phyloP scores from a whole-genome alignment of 2,113 vertebrate species.

The Vidua macroura region DNA sequence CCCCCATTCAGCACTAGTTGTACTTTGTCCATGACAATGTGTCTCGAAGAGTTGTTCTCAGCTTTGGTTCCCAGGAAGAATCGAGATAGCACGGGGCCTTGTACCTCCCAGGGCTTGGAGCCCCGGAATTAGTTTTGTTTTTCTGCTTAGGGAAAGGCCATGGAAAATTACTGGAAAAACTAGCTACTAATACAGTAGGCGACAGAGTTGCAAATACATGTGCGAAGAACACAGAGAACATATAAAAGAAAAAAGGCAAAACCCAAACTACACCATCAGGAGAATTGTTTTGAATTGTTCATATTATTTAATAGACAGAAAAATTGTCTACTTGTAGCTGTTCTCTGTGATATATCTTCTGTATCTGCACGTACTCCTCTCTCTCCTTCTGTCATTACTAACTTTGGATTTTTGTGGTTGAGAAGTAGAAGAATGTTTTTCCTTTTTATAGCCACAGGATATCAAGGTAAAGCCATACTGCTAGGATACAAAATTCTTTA shows the following conservation, averaged over 20 bases:
- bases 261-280: background rate
- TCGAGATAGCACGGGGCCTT: background rate
- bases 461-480: background rate
- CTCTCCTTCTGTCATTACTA: background rate
- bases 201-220: background rate
- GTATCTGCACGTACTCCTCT: background rate
- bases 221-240: background rate
- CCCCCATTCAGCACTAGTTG: background rate
- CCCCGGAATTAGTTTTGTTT: background rate
- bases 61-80: background rate
- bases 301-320: background rate
- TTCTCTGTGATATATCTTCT: background rate
- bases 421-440: background rate
- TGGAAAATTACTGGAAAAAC: background rate
- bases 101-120: background rate
- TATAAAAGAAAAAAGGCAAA: background rate
- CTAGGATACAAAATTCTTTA: background rate
- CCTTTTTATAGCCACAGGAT: background rate
- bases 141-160: background rate
- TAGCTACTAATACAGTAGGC: background rate
- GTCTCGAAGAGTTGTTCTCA: fast-evolving
- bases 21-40: background rate
- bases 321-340: background rate
- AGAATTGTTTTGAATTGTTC: background rate
- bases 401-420: background rate